Conservation (phyloP, 2,113 vertebrate species). For the mouse (Mus musculus) region GRCm39 chr13:56872501-56873000, state of each 20-base stretch:
- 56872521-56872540: background rate
- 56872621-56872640: background rate
- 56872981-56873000: background rate
- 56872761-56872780: background rate
- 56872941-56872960: background rate
- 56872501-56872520: background rate
- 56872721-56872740: background rate
- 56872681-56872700: background rate
- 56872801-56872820: no score
- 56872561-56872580: conserved; percentile 38
- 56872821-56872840: background rate
- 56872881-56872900: background rate
- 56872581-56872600: background rate
- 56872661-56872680: no score
- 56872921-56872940: background rate
- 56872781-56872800: background rate
- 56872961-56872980: background rate
- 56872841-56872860: background rate
- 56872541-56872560: conserved; percentile 43
- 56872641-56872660: background rate
- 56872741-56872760: background rate
- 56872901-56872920: background rate
- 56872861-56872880: background rate
- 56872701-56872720: background rate
- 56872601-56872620: background rate